Evolutionary conservation across 1,140 invertebrate genomes (phyloP), one percentile per base, ranked within the genome.

Genomic region (Cherax quadricarinatus): DNA sequence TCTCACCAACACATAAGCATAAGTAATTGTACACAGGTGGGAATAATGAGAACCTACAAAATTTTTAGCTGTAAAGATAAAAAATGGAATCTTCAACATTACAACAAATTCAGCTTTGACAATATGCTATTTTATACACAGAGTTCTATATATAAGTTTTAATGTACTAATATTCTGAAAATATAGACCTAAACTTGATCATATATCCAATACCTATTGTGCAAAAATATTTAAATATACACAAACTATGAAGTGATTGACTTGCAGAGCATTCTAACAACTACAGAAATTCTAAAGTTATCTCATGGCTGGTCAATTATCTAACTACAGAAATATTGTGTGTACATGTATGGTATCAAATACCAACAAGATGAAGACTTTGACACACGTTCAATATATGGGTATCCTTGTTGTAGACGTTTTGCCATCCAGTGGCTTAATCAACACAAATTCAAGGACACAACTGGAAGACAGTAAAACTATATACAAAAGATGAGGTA

Each of bases 231-330:
- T 83, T 60, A 83, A 57, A 57, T 2, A 41, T 41, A 60, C n/a
- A 83, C 57, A 57, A 83, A 83, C 81, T 83, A 83, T 83, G 5
- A 83, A 48, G 81, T 83, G 51, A 83, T 57, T 57, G 81, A n/a
- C n/a, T 18, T n/a, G n/a, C n/a, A 60, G 30, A 21, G 30, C n/a
- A 30, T 21, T n/a, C 70, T 75, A 30, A 66, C 12, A n/a, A 75
- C 24, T 30, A 75, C 12, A 75, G 6, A 21, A 24, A 70, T 7
- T 7, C 70, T 4, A 70, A 9, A 75, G 1, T 75, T 5, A 30
- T 41, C 1, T 75, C 70, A 2, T 3, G 4, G 70, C 6, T 73
- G 70, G 24, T n/a, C 6, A 30, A 7, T 30, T 75, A 75, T 7
- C 21, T 21, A 70, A 2, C 5, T 21, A 70, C 66, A 70, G 18